phyloP scores from a whole-genome alignment of 2,113 vertebrate genomes.

The Salvelinus namaycush region DNA sequence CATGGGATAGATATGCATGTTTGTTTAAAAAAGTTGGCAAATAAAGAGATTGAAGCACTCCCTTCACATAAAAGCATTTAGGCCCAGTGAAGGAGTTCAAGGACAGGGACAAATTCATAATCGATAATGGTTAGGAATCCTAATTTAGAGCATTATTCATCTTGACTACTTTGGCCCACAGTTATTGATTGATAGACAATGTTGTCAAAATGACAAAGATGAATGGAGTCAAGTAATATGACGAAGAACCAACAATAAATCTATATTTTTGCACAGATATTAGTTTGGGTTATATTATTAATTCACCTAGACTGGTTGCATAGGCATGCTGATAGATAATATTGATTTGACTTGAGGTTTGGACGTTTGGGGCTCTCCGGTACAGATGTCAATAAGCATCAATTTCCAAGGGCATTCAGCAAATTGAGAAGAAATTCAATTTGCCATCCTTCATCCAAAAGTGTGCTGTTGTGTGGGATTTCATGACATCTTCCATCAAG shows the following conservation, averaged over 20 bases:
- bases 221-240: constrained; percentile 39
- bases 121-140: constrained; percentile 68
- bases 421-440: constrained; percentile 70
- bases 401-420: constrained; percentile 58
- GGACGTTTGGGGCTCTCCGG: constrained; percentile 43
- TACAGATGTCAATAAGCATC: constrained; percentile 59
- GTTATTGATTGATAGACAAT: constrained; percentile 62
- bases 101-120: constrained; percentile 66
- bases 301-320: constrained; percentile 22
- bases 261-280: background rate
- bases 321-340: constrained; percentile 42
- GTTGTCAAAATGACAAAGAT: constrained; percentile 57
- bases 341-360: constrained; percentile 49
- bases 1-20: constrained; percentile 8
- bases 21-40: constrained; percentile 5
- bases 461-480: constrained; percentile 57
- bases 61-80: constrained; percentile 47
- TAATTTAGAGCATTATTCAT: constrained; percentile 68
- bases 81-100: constrained; percentile 49
- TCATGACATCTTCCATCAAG: constrained; percentile 62
- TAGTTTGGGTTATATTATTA: constrained; percentile 8
- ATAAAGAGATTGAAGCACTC: constrained; percentile 38
- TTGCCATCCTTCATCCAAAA: constrained; percentile 70
- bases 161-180: constrained; percentile 60
- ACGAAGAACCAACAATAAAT: background rate